phyloP scores from a whole-genome alignment of 2,888 invertebrate species.

The Miltochrista miniata region DNA sequence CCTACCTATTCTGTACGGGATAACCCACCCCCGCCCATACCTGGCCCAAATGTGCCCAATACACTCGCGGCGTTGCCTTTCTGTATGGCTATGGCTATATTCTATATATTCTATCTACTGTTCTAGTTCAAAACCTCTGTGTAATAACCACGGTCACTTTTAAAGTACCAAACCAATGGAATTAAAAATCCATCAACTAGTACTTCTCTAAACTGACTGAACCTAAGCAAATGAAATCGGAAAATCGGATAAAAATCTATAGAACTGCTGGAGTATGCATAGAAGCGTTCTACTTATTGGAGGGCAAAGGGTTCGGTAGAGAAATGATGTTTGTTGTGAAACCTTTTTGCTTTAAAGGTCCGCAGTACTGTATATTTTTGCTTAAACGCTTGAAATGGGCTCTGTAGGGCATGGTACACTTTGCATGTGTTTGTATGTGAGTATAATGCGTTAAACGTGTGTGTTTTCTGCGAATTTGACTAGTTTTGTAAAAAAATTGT shows the following conservation, averaged over 20 bases:
- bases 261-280: conserved; percentile 33
- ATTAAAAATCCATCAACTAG: conserved; percentile 58
- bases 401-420: conserved; percentile 14
- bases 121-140: no score
- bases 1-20: no score
- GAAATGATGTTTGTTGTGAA: conserved; percentile 26
- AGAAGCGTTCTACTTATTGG: conserved; percentile 42
- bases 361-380: conserved; percentile 12
- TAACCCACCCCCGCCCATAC: no score
- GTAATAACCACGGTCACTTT: no score
- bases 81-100: no score
- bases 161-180: no score
- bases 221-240: conserved; percentile 64
- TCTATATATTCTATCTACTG: no score
- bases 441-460: conserved; percentile 20
- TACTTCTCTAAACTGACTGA: conserved; percentile 63
- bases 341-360: conserved; percentile 29
- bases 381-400: conserved; percentile 26
- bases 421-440: conserved; percentile 17
- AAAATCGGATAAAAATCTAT: conserved; percentile 26
- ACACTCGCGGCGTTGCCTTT: no score
- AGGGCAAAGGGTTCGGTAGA: conserved; percentile 32
- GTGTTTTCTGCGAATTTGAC: conserved; percentile 7
- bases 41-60: no score
- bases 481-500: conserved; percentile 4